Percentiles rank a stretch among this genome's conserved stretches.
Evolutionary conservation across 2,113 vertebrate species (phyloP).

Genomic region (western clawed frog (Xenopus tropicalis)): DNA sequence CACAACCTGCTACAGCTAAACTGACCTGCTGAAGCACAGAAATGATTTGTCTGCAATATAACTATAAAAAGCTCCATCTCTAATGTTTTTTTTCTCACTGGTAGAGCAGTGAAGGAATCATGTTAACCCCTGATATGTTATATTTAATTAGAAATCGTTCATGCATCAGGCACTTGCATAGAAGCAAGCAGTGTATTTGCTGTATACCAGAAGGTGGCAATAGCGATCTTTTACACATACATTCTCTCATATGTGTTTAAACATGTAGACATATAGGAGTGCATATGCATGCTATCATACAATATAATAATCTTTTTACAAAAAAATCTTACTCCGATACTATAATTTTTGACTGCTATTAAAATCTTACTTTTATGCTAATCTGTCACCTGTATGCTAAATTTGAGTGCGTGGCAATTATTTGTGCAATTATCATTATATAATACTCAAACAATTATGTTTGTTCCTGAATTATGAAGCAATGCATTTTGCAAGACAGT

Average conservation of each 20-base stretch:
- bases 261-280: neutral
- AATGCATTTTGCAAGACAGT: too few species aligned
- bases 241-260: neutral
- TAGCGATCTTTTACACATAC: constrained; percentile 60
- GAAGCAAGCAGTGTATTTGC: constrained; percentile 43
- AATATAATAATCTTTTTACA: neutral
- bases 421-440: too few species aligned
- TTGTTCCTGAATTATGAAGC: too few species aligned
- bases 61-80: constrained; percentile 15
- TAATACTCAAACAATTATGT: too few species aligned
- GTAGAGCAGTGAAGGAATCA: constrained; percentile 13
- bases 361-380: neutral
- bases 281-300: neutral
- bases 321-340: neutral
- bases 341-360: neutral
- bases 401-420: too few species aligned
- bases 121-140: constrained; percentile 2
- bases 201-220: constrained; percentile 72
- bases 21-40: constrained; percentile 27
- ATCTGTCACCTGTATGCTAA: neutral
- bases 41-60: constrained; percentile 16
- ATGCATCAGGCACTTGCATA: constrained; percentile 13
- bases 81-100: neutral
- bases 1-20: constrained; percentile 26
- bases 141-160: constrained; percentile 31